These are phyloP conservation scores for Myripristis jacobus DNA, from an alignment of 2,797 vertebrate species.

Conservation along the genomic window DNA sequence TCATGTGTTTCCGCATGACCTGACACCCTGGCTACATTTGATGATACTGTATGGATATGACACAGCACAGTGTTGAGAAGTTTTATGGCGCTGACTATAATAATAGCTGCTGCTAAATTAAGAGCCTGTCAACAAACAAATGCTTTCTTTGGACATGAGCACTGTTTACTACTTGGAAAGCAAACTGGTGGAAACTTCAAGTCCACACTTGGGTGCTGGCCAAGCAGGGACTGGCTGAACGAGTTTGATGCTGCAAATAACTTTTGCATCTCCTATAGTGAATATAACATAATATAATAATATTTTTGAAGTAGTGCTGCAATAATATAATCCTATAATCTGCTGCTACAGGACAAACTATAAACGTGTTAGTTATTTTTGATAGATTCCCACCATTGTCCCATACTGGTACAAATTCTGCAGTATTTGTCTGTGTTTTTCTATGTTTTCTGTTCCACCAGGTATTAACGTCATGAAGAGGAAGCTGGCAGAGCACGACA, in stretches of 20 bases:
- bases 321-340: too few species aligned
- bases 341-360: not conserved
- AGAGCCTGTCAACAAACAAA: slow-evolving; percentile 21
- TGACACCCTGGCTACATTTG: not conserved
- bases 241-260: not conserved
- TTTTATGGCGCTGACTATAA: slow-evolving; percentile 3
- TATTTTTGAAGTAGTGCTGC: too few species aligned
- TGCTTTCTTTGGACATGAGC: not conserved
- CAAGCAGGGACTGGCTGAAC: not conserved
- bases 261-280: not conserved
- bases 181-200: not conserved
- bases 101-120: slow-evolving; percentile 41
- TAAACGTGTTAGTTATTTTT: not conserved
- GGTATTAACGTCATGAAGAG: slow-evolving; percentile 92
- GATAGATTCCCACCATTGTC: not conserved
- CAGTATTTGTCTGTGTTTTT: not conserved
- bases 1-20: not conserved
- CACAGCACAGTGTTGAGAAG: slow-evolving; percentile 7
- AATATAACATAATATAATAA: too few species aligned
- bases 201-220: not conserved
- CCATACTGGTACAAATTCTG: not conserved
- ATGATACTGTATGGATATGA: not conserved
- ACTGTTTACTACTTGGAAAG: not conserved
- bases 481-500: slow-evolving; percentile 92
- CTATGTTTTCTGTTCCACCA: slow-evolving; percentile 55